These are phyloP conservation scores for Ornithorhynchus anatinus DNA, from an alignment of 2,113 vertebrate species.

Conservation along the genomic window DNA sequence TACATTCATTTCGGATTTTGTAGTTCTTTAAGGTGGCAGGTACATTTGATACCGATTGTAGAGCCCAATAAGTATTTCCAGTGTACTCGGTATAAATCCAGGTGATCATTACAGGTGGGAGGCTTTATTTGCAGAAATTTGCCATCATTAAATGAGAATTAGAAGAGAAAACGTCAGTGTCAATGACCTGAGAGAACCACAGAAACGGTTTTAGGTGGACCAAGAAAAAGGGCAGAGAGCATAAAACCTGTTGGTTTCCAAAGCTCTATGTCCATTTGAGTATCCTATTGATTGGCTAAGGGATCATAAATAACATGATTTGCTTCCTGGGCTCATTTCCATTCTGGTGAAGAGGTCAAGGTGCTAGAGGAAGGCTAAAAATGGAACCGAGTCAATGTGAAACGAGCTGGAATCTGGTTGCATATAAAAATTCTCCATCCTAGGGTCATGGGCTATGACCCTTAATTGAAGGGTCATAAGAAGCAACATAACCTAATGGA, in stretches of 20 bases:
- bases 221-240: slow-evolving; percentile 20
- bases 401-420: slow-evolving; percentile 10
- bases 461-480: not conserved
- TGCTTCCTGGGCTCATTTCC: slow-evolving; percentile 58
- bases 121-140: not conserved
- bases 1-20: slow-evolving; percentile 88
- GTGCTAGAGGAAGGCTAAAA: no score
- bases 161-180: no score
- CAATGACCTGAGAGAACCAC: no score
- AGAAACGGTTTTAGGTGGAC: no score
- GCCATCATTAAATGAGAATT: slow-evolving; percentile 3
- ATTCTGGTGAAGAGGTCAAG: no score
- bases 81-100: slow-evolving; percentile 8
- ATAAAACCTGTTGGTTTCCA: slow-evolving; percentile 61
- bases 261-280: slow-evolving; percentile 57
- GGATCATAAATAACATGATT: slow-evolving; percentile 44
- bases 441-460: slow-evolving; percentile 29
- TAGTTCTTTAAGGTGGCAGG: slow-evolving; percentile 66
- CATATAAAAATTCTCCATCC: not conserved
- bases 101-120: not conserved
- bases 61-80: slow-evolving; percentile 43
- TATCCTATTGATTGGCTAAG: slow-evolving; percentile 54
- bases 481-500: no score
- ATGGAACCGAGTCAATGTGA: slow-evolving; percentile 41
- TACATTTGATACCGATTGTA: slow-evolving; percentile 50